Evolutionary conservation across 2,113 vertebrate genomes (phyloP), one percentile per base, ranked within the genome.

Genomic region (Donacobius atricapilla): DNA sequence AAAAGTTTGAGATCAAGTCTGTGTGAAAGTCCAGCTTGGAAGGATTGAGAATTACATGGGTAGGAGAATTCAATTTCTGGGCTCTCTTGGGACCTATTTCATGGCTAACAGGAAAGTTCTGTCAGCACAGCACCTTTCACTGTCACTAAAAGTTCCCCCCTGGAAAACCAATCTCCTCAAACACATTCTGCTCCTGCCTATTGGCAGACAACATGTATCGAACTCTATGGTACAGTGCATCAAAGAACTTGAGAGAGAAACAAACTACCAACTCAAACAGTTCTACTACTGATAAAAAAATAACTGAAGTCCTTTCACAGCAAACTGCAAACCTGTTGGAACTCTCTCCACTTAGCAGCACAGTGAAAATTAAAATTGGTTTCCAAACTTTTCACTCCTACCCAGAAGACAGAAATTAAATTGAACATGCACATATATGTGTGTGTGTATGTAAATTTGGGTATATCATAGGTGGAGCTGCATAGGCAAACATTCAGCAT

Each of bases 101-200:
- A 75, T 18, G n/a, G 14, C 21, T 79, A 72, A 76, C 18, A 6
- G 3, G 28, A 57, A 71, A 69, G 37, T 81, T 61, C 28, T 73
- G 53, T 75, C 53, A 87, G 24, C n/a, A 71, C 6, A 70, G 30
- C 13, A 71, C 24, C 25, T 57, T 87, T 39, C 50, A 75, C 11
- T 70, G 50, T 15, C 40, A 73, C 35, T 45, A 39, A 88, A 88
- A 85, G 17, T 37, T 13, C 4, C 30, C 6, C 24, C 9, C 15
- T 0, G 0, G 72, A 92, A 85, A 76, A 7, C 53, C 68, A 72
- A 90, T 27, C 10, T 85, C 33, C 8, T 4, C 72, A 81, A 66
- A 83, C 10, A n/a, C 0, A 1, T 16, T 28, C 21, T 2, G 1
- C 19, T 63, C 33, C 28, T 3, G 4, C 23, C 56, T 51, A 40